phyloP scores from a whole-genome alignment of 30 jellyfish, hydroid and myxozoan genomes.

The Sanderia malayensis region DNA sequence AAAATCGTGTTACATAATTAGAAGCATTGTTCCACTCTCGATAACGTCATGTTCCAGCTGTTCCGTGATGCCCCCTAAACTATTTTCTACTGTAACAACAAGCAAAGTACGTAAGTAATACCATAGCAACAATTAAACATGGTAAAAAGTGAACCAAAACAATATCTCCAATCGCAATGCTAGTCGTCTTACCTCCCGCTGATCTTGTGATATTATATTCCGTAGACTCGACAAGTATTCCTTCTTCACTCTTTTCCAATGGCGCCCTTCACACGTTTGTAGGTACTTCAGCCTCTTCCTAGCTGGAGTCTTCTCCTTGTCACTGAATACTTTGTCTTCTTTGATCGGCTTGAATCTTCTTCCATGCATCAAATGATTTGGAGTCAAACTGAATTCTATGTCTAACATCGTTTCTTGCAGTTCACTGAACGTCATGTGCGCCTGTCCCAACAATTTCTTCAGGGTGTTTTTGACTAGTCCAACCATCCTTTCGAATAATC shows the following conservation, averaged over 20 bases:
- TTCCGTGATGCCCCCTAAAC: too few relatives aligned
- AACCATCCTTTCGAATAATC: slow-evolving; percentile 7
- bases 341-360: slow-evolving; percentile 26
- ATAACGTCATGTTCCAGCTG: too few relatives aligned
- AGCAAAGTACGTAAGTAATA: too few relatives aligned
- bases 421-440: neutral
- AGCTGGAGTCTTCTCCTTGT: slow-evolving; percentile 29
- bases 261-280: slow-evolving; percentile 12
- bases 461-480: neutral
- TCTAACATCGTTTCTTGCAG: neutral
- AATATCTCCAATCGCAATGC: slow-evolving; percentile 9
- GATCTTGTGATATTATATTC: slow-evolving; percentile 20
- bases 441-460: neutral
- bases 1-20: too few relatives aligned
- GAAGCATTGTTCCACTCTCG: too few relatives aligned
- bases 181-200: neutral
- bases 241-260: slow-evolving; percentile 9
- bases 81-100: too few relatives aligned
- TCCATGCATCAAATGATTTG: slow-evolving; percentile 13
- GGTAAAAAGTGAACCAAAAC: slow-evolving; percentile 22
- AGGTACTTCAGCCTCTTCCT: slow-evolving; percentile 18
- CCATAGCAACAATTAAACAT: too few relatives aligned
- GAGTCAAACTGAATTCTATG: neutral
- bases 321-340: slow-evolving; percentile 33
- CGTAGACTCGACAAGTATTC: slow-evolving; percentile 21